These are phyloP conservation scores for Microcebus jonahi DNA, from an alignment of 2,113 vertebrate species.

Conservation along the genomic window DNA sequence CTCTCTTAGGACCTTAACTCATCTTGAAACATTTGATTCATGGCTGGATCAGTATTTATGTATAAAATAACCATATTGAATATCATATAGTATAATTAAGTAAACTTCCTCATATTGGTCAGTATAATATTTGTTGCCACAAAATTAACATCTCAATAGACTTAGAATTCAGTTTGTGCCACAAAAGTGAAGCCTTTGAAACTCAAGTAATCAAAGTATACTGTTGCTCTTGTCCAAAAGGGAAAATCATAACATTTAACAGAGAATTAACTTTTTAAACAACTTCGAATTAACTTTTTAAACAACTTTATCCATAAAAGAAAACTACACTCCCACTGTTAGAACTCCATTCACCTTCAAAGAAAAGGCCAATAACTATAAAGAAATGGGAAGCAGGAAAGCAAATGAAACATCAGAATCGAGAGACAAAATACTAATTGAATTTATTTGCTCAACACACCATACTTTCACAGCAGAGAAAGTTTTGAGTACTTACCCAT, in stretches of 20 bases:
- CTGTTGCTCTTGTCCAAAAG: background rate
- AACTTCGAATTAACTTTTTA: background rate
- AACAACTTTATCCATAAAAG: background rate
- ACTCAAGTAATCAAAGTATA: slow-evolving; percentile 14
- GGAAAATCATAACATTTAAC: background rate
- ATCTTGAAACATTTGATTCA: background rate
- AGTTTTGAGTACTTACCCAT: background rate
- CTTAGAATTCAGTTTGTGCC: slow-evolving; percentile 21
- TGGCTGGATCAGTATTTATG: background rate
- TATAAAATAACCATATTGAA: background rate
- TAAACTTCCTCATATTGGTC: background rate
- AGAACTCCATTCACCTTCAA: background rate
- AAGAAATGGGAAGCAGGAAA: background rate
- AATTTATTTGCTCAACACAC: background rate
- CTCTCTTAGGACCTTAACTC: slow-evolving; percentile 1
- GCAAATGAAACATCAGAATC: background rate
- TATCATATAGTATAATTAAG: background rate
- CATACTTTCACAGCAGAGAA: background rate
- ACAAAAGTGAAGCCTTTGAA: background rate
- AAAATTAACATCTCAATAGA: background rate
- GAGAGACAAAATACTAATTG: background rate
- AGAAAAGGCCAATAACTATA: background rate
- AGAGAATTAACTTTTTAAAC: background rate
- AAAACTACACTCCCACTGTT: background rate
- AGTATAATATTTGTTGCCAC: background rate